These are phyloP conservation scores for Drosophila pseudotalamancana DNA, from an alignment of 2,888 invertebrate genomes.

Conservation along the genomic window DNA sequence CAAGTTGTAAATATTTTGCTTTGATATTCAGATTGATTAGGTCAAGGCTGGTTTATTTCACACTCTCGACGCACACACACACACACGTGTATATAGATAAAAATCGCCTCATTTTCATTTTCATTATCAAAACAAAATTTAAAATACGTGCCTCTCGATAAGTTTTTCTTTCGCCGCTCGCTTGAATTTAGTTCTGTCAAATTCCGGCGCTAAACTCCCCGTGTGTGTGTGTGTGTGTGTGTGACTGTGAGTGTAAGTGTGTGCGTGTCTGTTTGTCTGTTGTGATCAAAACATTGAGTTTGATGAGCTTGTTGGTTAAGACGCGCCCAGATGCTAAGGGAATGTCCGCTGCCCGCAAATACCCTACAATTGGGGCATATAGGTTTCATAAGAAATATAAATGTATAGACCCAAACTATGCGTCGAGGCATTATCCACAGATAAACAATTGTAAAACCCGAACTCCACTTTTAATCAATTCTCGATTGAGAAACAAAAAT, in stretches of 20 bases:
- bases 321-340: not conserved
- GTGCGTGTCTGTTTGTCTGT: constrained; percentile 5
- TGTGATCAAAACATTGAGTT: constrained; percentile 33
- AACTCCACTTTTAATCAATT: too few species aligned
- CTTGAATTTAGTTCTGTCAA: constrained; percentile 22
- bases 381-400: too few species aligned
- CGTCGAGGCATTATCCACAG: too few species aligned
- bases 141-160: constrained; percentile 44
- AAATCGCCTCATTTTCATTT: constrained; percentile 5
- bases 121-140: constrained; percentile 17
- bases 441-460: too few species aligned
- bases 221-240: not conserved
- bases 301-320: constrained; percentile 24
- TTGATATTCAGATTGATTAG: constrained; percentile 32
- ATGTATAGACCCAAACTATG: not conserved
- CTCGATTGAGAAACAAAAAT: too few species aligned
- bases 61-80: not conserved
- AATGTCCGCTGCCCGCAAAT: not conserved
- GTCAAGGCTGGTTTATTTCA: constrained; percentile 34
- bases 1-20: constrained; percentile 15
- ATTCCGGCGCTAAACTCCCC: constrained; percentile 1
- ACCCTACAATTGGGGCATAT: not conserved
- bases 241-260: not conserved
- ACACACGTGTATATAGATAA: not conserved
- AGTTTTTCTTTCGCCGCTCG: constrained; percentile 15